Evolutionary conservation across 2,888 invertebrate genomes (phyloP).

Genomic region (Luffia ferchaultella): DNA sequence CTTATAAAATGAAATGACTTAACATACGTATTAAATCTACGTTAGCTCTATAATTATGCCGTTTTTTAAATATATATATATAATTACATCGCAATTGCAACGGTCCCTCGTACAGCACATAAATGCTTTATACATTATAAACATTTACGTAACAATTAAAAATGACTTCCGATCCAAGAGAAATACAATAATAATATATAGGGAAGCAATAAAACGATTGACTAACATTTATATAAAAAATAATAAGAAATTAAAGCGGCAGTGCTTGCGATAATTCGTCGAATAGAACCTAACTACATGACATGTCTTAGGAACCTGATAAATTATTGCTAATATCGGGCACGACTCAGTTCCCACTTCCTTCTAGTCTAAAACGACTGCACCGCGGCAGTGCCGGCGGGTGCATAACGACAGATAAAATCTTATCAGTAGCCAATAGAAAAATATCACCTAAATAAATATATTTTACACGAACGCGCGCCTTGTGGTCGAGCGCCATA

Average conservation of each 20-base stretch:
- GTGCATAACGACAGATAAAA: constrained; percentile 52
- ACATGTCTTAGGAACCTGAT: constrained; percentile 65
- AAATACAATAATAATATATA: constrained; percentile 13
- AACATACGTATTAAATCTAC: constrained; percentile 45
- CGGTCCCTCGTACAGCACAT: constrained; percentile 64
- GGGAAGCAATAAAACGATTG: constrained; percentile 42
- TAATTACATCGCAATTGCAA: constrained; percentile 61
- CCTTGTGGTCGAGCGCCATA: constrained; percentile 20
- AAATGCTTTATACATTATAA: constrained; percentile 57
- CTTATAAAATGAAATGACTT: constrained; percentile 64
- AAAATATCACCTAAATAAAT: constrained; percentile 67
- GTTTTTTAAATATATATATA: constrained; percentile 48
- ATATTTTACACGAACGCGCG: constrained; percentile 39
- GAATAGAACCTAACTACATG: constrained; percentile 63
- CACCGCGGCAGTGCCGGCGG: constrained; percentile 37
- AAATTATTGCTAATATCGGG: constrained; percentile 57
- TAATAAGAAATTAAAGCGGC: constrained; percentile 46
- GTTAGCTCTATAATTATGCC: constrained; percentile 65
- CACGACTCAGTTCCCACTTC: constrained; percentile 18
- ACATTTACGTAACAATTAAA: constrained; percentile 51
- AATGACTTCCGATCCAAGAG: constrained; percentile 43
- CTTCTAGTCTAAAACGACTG: constrained; percentile 22
- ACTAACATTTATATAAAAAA: constrained; percentile 39
- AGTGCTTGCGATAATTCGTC: constrained; percentile 63
- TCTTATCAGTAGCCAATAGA: constrained; percentile 65